phyloP scores from a whole-genome alignment of 2,113 vertebrate species.

The Rallus limicola region DNA sequence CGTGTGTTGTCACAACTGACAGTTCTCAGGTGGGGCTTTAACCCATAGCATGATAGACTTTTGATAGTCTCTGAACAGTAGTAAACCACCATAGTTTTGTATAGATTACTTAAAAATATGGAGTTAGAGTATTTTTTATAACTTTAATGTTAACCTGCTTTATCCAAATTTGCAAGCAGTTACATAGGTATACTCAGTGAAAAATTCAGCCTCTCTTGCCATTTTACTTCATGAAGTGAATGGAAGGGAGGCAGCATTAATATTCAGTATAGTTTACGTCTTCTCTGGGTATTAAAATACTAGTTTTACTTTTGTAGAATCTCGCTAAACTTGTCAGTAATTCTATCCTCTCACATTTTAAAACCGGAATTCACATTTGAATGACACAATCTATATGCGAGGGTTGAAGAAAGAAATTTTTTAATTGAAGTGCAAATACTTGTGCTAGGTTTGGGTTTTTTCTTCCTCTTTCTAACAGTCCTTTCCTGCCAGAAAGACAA shows the following conservation, averaged over 20 bases:
- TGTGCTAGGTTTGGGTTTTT: neutral
- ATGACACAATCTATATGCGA: neutral
- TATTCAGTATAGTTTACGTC: fast-evolving
- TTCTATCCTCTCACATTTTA: neutral
- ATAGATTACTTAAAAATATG: neutral
- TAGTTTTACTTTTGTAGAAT: neutral
- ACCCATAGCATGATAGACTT: neutral
- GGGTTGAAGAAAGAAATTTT: neutral
- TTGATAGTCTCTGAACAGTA: neutral
- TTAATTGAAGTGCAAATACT: neutral
- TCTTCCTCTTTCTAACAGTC: neutral
- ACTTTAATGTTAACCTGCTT: neutral
- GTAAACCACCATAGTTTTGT: neutral
- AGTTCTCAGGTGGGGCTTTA: neutral
- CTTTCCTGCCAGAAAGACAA: neutral
- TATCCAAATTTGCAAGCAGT: neutral
- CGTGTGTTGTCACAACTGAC: neutral
- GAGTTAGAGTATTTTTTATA: neutral
- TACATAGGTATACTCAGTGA: neutral
- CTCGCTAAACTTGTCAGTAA: neutral
- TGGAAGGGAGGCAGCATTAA: neutral
- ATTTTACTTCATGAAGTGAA: neutral
- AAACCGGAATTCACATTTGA: neutral
- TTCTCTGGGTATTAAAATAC: neutral
- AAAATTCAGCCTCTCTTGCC: neutral